These are phyloP conservation scores for Brachionus plicatilis DNA, from an alignment of 1,140 invertebrate species.

Conservation along the genomic window DNA sequence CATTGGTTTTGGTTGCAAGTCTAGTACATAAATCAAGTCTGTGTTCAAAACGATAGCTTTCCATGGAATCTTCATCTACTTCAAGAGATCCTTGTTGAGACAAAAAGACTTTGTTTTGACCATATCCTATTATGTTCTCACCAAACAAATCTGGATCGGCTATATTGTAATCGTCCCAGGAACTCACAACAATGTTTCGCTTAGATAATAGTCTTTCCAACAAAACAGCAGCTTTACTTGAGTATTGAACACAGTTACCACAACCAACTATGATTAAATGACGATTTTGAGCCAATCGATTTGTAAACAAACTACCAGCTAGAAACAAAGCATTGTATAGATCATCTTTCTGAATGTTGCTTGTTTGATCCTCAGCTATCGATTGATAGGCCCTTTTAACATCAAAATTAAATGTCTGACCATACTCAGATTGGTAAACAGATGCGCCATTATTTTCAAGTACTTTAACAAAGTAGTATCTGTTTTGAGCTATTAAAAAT, in stretches of 20 bases:
- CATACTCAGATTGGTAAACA: slow-evolving; percentile 9
- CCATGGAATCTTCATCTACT: neutral
- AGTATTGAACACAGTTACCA: slow-evolving; percentile 22
- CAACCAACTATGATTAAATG: slow-evolving; percentile 27
- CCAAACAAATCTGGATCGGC: neutral
- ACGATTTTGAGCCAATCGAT: slow-evolving; percentile 10
- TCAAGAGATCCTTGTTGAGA: neutral
- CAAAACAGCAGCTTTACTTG: neutral
- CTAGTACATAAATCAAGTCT: neutral
- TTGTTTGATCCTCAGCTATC: neutral
- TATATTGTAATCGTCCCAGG: slow-evolving; percentile 35
- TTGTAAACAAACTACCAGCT: slow-evolving; percentile 17
- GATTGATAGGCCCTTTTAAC: neutral
- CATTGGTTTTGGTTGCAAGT: slow-evolving; percentile 2
- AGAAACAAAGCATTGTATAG: slow-evolving; percentile 6
- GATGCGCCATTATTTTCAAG: slow-evolving; percentile 20
- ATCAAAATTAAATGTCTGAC: slow-evolving; percentile 29
- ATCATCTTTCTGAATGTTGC: neutral
- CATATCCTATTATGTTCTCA: neutral
- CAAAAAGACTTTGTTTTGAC: slow-evolving; percentile 12
- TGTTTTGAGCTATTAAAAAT: neutral
- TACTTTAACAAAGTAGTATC: slow-evolving; percentile 32
- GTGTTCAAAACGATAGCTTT: neutral
- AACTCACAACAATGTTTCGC: slow-evolving; percentile 26
- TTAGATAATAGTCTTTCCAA: neutral